Evolutionary conservation across 1,140 invertebrate species (phyloP).

Genomic region (Heterodera schachtii): DNA sequence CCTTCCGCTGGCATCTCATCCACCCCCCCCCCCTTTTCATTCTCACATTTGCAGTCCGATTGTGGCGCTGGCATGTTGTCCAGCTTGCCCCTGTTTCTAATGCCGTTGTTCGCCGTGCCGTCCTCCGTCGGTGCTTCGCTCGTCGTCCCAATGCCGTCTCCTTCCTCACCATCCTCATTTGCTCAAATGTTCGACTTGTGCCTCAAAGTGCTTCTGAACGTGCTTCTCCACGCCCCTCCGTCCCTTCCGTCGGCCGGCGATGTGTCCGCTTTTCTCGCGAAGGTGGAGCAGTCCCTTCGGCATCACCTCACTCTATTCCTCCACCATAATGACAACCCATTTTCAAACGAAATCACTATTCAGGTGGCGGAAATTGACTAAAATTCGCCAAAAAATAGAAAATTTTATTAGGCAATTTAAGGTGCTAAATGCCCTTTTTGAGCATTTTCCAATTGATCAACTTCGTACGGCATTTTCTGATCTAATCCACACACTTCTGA

Average conservation of each 20-base stretch:
- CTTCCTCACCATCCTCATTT: not conserved
- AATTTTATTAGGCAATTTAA: not conserved
- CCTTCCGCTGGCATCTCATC: not conserved
- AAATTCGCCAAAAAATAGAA: too few species aligned
- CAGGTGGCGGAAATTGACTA: not conserved
- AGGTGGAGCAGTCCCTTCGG: not conserved
- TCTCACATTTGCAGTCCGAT: conserved; percentile 10
- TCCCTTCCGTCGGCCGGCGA: not conserved
- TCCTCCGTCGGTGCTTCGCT: not conserved
- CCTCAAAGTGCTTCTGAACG: conserved; percentile 19
- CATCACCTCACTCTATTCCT: not conserved
- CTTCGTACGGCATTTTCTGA: not conserved
- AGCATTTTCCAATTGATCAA: not conserved
- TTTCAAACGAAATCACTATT: not conserved
- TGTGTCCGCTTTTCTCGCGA: not conserved
- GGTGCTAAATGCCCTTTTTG: not conserved
- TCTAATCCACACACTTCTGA: not conserved
- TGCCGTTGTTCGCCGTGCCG: not conserved
- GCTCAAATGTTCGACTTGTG: not conserved
- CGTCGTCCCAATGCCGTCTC: not conserved
- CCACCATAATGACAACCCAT: not conserved
- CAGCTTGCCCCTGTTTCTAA: conserved; percentile 3
- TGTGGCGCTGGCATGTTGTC: conserved; percentile 6
- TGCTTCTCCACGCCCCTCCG: not conserved
- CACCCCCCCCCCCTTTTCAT: too few species aligned